phyloP scores from a whole-genome alignment of 1,140 invertebrate species.

The Adoxophyes honmai region DNA sequence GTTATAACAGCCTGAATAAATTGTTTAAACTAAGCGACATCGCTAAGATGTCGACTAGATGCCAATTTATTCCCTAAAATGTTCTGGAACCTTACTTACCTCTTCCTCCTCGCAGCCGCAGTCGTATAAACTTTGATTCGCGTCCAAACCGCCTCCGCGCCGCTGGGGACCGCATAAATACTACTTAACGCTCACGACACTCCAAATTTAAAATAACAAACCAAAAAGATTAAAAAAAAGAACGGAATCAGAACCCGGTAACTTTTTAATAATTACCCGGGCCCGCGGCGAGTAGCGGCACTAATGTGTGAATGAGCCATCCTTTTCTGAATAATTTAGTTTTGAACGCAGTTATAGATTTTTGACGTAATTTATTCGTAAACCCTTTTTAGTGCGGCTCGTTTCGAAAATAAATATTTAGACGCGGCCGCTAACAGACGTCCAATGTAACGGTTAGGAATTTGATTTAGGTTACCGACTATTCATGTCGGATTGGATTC shows the following conservation, averaged over 20 bases:
- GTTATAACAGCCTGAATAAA: too few relatives aligned
- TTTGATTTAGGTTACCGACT: background rate
- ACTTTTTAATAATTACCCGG: conserved; percentile 71
- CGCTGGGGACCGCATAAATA: conserved; percentile 72
- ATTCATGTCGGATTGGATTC: conserved; percentile 12
- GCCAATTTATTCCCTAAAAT: too few relatives aligned
- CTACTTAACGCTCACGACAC: conserved; percentile 67
- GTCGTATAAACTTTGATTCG: conserved; percentile 29
- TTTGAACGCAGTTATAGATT: conserved; percentile 66
- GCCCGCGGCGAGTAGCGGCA: conserved; percentile 62
- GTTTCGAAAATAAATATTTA: conserved; percentile 19
- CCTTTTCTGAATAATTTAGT: conserved; percentile 68
- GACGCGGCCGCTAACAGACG: background rate
- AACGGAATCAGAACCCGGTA: conserved; percentile 44
- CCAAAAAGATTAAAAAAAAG: conserved; percentile 31
- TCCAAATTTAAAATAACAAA: conserved; percentile 54
- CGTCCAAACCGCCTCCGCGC: conserved; percentile 51
- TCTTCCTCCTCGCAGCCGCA: background rate
- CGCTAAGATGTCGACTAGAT: too few relatives aligned
- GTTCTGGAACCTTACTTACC: background rate
- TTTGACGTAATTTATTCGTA: conserved; percentile 65
- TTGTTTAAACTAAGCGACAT: too few relatives aligned
- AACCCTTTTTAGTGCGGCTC: conserved; percentile 45
- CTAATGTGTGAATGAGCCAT: conserved; percentile 70
- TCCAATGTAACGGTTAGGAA: conserved; percentile 9